Percentiles rank a stretch among this genome's conserved stretches.
These are phyloP conservation scores for Arbacia lixula DNA, from an alignment of 53 echinoderm and acorn worm genomes.

Conservation along the genomic window DNA sequence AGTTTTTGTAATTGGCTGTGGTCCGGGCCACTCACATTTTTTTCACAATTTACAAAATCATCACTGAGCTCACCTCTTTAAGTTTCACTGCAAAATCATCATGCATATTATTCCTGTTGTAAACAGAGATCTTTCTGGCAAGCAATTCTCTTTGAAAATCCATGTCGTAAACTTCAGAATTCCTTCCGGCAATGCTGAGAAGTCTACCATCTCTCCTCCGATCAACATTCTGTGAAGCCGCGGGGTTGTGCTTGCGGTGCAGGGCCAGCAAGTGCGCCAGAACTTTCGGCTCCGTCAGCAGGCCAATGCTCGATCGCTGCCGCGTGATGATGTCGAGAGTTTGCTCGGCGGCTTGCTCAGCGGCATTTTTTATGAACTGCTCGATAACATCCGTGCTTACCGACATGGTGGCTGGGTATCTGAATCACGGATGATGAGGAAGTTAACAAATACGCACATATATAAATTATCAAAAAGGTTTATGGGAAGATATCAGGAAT, in stretches of 20 bases:
- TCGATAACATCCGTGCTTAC: conserved; percentile 7
- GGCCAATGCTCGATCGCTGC: conserved; percentile 32
- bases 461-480: no score
- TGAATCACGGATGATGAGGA: neutral
- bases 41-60: neutral
- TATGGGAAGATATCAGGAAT: no score
- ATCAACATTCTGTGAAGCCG: neutral
- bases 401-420: conserved; percentile 25
- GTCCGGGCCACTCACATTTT: no score
- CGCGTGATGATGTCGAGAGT: conserved; percentile 25
- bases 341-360: conserved; percentile 34
- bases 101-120: conserved; percentile 29
- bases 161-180: conserved; percentile 39
- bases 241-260: conserved; percentile 1
- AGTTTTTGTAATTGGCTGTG: no score
- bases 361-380: conserved; percentile 15
- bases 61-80: conserved; percentile 29
- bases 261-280: conserved; percentile 43
- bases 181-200: conserved; percentile 3
- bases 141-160: conserved; percentile 43
- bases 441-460: no score
- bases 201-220: neutral
- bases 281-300: conserved; percentile 39
- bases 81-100: conserved; percentile 36
- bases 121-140: conserved; percentile 21